Base-by-base conservation (phyloP, 1,140 invertebrate genomes). In the Neomicropteryx cornuta region DNA sequence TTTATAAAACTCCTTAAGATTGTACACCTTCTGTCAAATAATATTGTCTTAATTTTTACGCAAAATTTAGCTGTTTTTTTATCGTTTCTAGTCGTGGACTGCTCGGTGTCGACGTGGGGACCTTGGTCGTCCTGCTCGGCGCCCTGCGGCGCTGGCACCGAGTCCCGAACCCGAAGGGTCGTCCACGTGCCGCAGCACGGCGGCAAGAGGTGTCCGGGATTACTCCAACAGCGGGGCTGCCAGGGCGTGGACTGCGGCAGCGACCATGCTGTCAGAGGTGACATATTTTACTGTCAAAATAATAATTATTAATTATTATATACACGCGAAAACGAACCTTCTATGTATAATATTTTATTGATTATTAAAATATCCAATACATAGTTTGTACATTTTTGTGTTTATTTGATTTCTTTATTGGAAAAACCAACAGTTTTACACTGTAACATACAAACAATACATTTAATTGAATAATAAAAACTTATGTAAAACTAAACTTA, bases 121-220 rank as follows among this genome's bases (percentile, higher is more conserved):
- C 59, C 72, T 2, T 88, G 85, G 85, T 77, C 78, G 5, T 65
- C 72, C 0, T 88, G 85, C 53, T 78, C 83, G 55, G 75, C 75
- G 2, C 71, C 71, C 36, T 88, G 85, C 51, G 85, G 84, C 22
- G 69, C 76, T 3, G 84, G 84, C 6, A 76, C 74, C 46, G 85
- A 83, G 79, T 73, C 71, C 18, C 63, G 85, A 24, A 70, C 64
- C 4, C 62, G 85, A 8, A 59, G 62, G 20, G 66, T 87, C 11
- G 45, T 74, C 14, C 68, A 71, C 19, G 66, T 72, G 11, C 72
- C 81, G 1, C 70, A 76, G 28, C 85, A 87, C 50, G 84, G 84
- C 0, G 85, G 85, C 4, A 38, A 73, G 64, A 76, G 79, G 44
- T 88, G 84, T 57, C 81, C 83, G 1, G 73, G 77, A 13, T 56